Evolutionary conservation across 2,113 vertebrate species (phyloP), one percentile per base, ranked within the genome.

Genomic region (Crotalus tigris): DNA sequence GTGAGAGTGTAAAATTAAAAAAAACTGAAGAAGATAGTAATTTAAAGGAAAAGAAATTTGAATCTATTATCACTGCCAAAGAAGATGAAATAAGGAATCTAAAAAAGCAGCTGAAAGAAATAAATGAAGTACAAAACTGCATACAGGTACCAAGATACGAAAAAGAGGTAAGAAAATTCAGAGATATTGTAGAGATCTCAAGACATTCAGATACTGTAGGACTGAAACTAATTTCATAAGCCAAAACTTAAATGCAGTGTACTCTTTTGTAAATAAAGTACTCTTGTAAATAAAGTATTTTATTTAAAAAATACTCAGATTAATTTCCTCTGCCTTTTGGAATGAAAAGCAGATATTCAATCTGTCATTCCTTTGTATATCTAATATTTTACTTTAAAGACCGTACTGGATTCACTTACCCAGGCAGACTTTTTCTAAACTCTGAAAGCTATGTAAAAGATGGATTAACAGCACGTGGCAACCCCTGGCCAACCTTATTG

Each of bases 11-110:
- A 95, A 97, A 95, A 95, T 61, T 97, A 91, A 97, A 97, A 92
- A 95, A 97, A 95, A 94, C 95, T 91, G 94, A 95, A 94, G 94
- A 97, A 93, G 94, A 96, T 93, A 95, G 5, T 93, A 95, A 96
- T 96, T 96, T 96, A 93, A 97, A 97, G 88, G 96, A 97, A 96
- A 97, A 93, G 75, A 96, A 97, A 59, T 90, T 97, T 88, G 53
- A 97, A 87, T 97, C 95, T 93, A 87, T 95, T 94, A 93, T 97
- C 96, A 93, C 93, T 88, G 92, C 92, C 92, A 96, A 97, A 97
- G 97, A 97, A 55, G 95, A 97, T 93, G 91, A 97, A 97, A 95
- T 97, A 94, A 95, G 93, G 91, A 85, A 94, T 61, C 93, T 98
- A 94, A 97, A 95, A 97, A 97, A 91, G 85, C 95, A 92, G 94